Base-by-base conservation (phyloP, 2,113 vertebrate species). In the Cyrtonyx montezumae region DNA sequence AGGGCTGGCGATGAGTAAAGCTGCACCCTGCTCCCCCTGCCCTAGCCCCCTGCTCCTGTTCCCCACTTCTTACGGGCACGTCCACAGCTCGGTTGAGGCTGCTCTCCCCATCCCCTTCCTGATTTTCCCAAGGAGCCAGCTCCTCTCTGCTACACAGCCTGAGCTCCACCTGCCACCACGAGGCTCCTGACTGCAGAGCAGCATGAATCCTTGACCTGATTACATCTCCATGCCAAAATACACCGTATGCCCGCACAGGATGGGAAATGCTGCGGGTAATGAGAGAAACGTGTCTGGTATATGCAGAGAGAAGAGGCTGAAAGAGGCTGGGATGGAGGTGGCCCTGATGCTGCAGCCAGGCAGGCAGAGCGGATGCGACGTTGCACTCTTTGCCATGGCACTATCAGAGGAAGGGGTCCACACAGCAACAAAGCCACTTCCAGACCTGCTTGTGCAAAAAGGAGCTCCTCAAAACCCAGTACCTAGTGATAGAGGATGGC, bases 191-290 rank as follows among this genome's bases (percentile, higher is more conserved):
- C 4, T 25, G 75, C 61, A 56, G 21, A 79, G 34, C 5, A 80
- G 59, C 71, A 77, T 0, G 0, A 86, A 77, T 63, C 61, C 55
- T 37, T 11, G 8, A 62, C 30, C 40, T 0, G 0, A 19, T 53
- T 34, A 74, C 22, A 74, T 13, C n/a, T 76, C 63, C 26, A n/a
- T 0, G 0, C 20, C 61, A 69, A 83, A 86, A 53, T 1, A 73
- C 0, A 0, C 45, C 26, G 2, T 1, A 4, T 1, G 4, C 8
- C 26, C 69, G 49, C 0, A 6, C 20, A 53, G 63, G 55, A 66
- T 6, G 26, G 70, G 43, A 32, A 56, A 8, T 13, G 17, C 48
- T 68, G 6, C 7, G 43, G 13, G 15, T 51, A 46, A 46, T 2
- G 8, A 1, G 48, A 20, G 8, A 37, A 51, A 70, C 25, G 68